phyloP scores from a whole-genome alignment of 1,140 invertebrate genomes.

The Agraylea sexmaculata region DNA sequence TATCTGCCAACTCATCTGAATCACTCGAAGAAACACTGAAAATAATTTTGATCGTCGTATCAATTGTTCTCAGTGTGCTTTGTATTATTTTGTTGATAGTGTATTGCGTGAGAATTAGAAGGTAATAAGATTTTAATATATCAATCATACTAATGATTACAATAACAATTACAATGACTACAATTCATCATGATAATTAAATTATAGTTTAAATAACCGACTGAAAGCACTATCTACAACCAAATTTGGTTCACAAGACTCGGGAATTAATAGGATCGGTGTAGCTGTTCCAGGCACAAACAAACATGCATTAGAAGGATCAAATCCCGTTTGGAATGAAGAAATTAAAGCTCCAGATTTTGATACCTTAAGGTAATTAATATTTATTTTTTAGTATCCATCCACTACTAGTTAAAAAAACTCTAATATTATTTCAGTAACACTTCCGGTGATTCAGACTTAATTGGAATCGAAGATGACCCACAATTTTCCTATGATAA shows the following conservation, averaged over 20 bases:
- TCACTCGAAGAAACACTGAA: conserved; percentile 28
- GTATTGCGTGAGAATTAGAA: conserved; percentile 38
- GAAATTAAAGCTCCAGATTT: conserved; percentile 35
- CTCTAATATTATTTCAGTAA: conserved; percentile 31
- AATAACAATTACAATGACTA: not conserved
- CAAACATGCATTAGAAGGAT: conserved; percentile 52
- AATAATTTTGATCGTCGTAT: conserved; percentile 38
- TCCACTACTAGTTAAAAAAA: too few relatives aligned
- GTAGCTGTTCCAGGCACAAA: conserved; percentile 51
- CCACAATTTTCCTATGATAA: conserved; percentile 42
- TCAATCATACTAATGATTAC: not conserved
- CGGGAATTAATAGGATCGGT: conserved; percentile 42
- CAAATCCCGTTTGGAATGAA: conserved; percentile 52
- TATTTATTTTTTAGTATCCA: not conserved
- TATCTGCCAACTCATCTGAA: conserved; percentile 17
- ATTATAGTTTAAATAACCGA: conserved; percentile 37
- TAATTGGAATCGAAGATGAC: conserved; percentile 51
- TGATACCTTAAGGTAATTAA: conserved; percentile 36
- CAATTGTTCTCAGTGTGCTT: conserved; percentile 34
- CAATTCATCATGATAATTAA: not conserved
- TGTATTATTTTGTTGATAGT: conserved; percentile 36
- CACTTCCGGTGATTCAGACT: conserved; percentile 46
- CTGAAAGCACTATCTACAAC: conserved; percentile 45
- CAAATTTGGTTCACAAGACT: conserved; percentile 49
- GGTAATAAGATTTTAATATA: conserved; percentile 27